Conservation (phyloP, 2,797 vertebrate genomes). For the Champsocephalus gunnari region DNA sequence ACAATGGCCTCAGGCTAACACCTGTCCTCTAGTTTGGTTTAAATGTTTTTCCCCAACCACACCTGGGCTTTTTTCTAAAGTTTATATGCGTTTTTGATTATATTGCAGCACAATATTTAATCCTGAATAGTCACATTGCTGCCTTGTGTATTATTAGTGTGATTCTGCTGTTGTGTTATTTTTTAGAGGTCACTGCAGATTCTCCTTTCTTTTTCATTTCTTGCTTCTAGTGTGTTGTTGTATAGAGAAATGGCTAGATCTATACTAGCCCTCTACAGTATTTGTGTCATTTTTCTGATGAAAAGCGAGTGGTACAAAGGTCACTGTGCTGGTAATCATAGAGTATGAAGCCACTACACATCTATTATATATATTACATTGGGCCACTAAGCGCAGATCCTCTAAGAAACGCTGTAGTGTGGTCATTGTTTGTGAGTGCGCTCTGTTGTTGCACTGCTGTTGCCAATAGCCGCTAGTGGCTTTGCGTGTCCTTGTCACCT, state of each 20-base stretch:
- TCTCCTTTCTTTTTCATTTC: not conserved
- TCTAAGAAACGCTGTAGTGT: constrained; percentile 42
- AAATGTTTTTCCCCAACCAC: constrained; percentile 14
- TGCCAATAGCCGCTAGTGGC: constrained; percentile 48
- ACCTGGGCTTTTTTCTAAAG: not conserved
- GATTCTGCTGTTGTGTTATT: constrained; percentile 19
- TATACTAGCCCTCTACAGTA: not conserved
- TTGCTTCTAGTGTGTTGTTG: not conserved
- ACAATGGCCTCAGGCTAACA: constrained; percentile 60
- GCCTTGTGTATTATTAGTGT: constrained; percentile 4
- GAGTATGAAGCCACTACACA: not conserved
- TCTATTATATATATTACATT: constrained; percentile 35
- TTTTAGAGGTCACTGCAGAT: constrained; percentile 45
- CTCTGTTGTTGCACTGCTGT: constrained; percentile 43
- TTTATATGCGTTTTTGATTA: not conserved
- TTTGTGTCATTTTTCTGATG: constrained; percentile 11
- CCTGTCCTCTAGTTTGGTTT: constrained; percentile 49
- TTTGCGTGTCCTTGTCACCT: constrained; percentile 74
- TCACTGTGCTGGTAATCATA: not conserved
- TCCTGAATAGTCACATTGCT: not conserved
- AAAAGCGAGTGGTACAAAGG: constrained; percentile 9
- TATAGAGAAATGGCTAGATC: not conserved
- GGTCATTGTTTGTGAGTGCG: constrained; percentile 33
- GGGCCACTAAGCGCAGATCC: constrained; percentile 24
- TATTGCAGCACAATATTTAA: not conserved